Evolutionary conservation across 2,797 vertebrate genomes (phyloP).

Genomic region (Parotocinclus haroldoi): DNA sequence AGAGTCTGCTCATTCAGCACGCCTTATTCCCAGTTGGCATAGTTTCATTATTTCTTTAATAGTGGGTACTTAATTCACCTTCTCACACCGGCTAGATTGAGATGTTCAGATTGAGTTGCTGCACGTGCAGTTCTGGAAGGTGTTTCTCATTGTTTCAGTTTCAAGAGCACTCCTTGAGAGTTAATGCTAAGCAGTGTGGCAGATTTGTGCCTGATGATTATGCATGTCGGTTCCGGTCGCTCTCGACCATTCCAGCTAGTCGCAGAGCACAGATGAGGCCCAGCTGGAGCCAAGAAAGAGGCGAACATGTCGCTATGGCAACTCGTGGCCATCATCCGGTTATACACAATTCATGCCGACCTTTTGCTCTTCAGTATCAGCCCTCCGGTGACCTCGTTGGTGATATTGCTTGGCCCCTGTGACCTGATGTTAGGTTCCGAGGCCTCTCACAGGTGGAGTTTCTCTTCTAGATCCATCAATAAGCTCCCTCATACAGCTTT

Average conservation of each 20-base stretch:
- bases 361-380: constrained; percentile 54
- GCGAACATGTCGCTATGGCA: constrained; percentile 64
- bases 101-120: constrained; percentile 24
- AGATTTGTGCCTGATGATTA: constrained; percentile 47
- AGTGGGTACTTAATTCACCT: constrained; percentile 42
- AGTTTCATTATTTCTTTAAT: constrained; percentile 43
- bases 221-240: constrained; percentile 37
- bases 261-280: constrained; percentile 50
- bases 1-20: constrained; percentile 40
- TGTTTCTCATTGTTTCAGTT: constrained; percentile 46
- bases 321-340: constrained; percentile 62
- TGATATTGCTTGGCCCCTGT: not conserved
- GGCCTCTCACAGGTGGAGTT: constrained; percentile 35
- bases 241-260: constrained; percentile 42
- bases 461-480: constrained; percentile 27
- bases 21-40: constrained; percentile 32
- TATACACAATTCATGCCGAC: constrained; percentile 81
- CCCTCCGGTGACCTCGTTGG: constrained; percentile 21
- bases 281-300: constrained; percentile 57
- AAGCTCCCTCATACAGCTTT: constrained; percentile 41
- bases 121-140: constrained; percentile 42
- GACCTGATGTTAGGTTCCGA: constrained; percentile 3
- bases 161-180: constrained; percentile 26
- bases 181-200: constrained; percentile 31
- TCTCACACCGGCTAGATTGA: constrained; percentile 2